A percentile compares a stretch with the other conserved stretches of the same genome.
phyloP scores from a whole-genome alignment of 2,888 invertebrate species.

The Caenorhabditis sp. region DNA sequence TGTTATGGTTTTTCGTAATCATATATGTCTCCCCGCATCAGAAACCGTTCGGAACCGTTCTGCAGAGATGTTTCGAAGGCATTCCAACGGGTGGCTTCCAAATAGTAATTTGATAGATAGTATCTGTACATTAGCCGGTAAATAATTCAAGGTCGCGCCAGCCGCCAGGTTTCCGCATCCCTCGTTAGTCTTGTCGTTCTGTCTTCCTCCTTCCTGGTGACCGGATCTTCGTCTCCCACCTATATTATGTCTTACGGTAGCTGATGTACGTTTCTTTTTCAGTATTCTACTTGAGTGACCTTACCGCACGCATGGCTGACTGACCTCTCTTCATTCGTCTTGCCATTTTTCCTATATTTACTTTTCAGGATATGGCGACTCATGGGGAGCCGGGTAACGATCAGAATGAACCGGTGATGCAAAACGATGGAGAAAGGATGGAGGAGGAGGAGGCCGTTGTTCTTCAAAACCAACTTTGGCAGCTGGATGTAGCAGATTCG shows the following conservation, averaged over 20 bases:
- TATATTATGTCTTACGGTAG: conserved; percentile 9
- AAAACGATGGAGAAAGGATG: no score
- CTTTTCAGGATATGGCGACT: neutral
- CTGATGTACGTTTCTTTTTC: conserved; percentile 9
- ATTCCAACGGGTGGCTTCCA: neutral
- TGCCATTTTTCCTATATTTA: neutral
- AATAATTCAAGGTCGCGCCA: conserved; percentile 56
- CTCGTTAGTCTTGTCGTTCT: conserved; percentile 20
- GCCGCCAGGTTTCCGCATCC: neutral
- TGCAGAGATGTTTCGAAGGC: no score
- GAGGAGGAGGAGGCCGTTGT: no score
- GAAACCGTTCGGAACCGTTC: conserved; percentile 47
- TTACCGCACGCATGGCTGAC: neutral
- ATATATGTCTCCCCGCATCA: conserved; percentile 4
- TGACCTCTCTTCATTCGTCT: neutral
- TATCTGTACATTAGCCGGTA: conserved; percentile 52
- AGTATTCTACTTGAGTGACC: neutral
- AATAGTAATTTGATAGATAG: conserved; percentile 57
- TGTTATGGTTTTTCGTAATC: conserved; percentile 13
- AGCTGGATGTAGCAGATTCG: no score
- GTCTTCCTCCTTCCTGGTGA: conserved; percentile 2
- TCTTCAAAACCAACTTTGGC: no score
- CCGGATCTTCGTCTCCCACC: neutral
- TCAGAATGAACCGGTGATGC: neutral
- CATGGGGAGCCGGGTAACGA: neutral